These are phyloP conservation scores for Labeo calbasu DNA, from an alignment of 2,797 vertebrate genomes.

Conservation along the genomic window DNA sequence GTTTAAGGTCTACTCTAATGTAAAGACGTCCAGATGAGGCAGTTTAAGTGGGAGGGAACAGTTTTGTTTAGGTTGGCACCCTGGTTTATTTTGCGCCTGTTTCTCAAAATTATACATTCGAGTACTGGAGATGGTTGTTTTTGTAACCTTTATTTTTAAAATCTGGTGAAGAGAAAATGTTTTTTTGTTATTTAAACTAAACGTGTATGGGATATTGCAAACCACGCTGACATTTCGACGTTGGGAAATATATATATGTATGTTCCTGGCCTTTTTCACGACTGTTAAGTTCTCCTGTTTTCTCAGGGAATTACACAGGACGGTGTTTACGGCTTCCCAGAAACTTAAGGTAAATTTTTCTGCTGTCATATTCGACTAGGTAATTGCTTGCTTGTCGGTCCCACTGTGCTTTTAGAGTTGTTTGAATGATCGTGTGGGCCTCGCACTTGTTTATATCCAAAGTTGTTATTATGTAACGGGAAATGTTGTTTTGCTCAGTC, in stretches of 20 bases:
- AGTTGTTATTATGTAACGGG: conserved; percentile 57
- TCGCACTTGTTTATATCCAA: conserved; percentile 54
- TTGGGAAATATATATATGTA: background rate
- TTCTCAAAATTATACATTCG: conserved; percentile 13
- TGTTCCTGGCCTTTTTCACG: background rate
- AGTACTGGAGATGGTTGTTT: background rate
- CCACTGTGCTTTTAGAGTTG: background rate
- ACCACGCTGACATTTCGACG: background rate
- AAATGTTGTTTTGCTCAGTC: conserved; percentile 44
- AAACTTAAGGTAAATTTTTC: conserved; percentile 87
- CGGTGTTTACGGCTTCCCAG: conserved; percentile 95
- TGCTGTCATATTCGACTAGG: background rate
- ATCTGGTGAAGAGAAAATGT: background rate
- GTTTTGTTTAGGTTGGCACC: conserved; percentile 24
- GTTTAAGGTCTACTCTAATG: background rate
- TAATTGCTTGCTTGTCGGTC: background rate
- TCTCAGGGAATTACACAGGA: conserved; percentile 92
- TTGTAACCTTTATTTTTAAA: background rate
- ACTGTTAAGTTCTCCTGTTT: conserved; percentile 68
- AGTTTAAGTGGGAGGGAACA: conserved; percentile 1
- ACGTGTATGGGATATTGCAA: background rate
- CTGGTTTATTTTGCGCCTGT: conserved; percentile 25
- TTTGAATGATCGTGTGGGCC: conserved; percentile 8
- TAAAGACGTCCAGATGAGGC: background rate
- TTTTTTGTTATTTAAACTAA: background rate